phyloP scores from a whole-genome alignment of 2,113 vertebrate genomes.

The Marmota monax region DNA sequence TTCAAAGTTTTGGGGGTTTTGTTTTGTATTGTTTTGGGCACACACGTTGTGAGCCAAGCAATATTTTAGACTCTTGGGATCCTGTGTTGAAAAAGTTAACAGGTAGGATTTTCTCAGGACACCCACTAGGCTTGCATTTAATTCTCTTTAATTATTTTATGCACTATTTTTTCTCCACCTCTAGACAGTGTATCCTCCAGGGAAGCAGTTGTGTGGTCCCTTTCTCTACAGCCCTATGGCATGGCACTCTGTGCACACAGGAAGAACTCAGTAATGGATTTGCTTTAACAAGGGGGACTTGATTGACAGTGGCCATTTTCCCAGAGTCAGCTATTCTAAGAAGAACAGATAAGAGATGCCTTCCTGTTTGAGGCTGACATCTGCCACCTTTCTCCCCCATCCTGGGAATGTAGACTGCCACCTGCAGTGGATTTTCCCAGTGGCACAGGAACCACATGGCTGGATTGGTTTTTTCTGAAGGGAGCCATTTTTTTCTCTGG shows the following conservation, averaged over 20 bases:
- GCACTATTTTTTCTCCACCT: background rate
- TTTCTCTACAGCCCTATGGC: background rate
- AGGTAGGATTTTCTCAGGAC: constrained; percentile 44
- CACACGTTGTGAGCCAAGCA: background rate
- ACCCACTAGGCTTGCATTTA: background rate
- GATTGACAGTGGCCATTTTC: background rate
- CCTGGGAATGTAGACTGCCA: background rate
- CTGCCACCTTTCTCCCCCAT: background rate
- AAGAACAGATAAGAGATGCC: background rate
- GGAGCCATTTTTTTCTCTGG: background rate
- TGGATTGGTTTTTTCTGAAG: background rate
- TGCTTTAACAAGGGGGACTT: background rate
- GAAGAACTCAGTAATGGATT: background rate
- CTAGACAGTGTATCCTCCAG: background rate
- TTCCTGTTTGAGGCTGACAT: background rate
- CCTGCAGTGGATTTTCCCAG: background rate
- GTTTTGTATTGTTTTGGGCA: background rate
- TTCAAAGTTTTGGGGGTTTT: background rate
- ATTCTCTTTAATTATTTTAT: background rate
- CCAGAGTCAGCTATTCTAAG: background rate
- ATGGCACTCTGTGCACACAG: background rate
- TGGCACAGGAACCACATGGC: background rate
- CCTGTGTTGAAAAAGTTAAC: constrained; percentile 7
- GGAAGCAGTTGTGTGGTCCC: background rate
- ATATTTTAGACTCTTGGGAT: constrained; percentile 21